phyloP scores from a whole-genome alignment of 64 coral and sea anemone species.

The Acropora yongei region DNA sequence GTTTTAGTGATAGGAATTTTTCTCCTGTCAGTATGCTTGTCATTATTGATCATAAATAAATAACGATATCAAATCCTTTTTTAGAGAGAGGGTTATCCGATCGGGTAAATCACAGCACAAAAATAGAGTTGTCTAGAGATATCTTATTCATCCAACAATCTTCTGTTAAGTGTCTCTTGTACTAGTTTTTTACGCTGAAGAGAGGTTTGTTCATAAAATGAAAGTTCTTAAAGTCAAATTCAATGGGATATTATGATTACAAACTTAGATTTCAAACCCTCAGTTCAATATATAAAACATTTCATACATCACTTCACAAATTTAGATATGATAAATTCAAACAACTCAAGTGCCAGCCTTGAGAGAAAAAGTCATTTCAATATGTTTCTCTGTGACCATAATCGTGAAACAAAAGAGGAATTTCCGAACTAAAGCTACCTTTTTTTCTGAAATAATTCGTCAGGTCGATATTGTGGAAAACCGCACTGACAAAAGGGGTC shows the following conservation, averaged over 20 bases:
- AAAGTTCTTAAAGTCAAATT: background rate
- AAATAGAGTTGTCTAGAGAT: background rate
- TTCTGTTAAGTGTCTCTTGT: no score
- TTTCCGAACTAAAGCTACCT: background rate
- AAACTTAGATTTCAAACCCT: background rate
- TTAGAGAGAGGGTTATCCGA: background rate
- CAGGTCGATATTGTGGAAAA: background rate
- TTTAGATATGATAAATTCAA: background rate
- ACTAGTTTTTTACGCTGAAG: background rate
- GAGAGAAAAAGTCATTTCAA: background rate
- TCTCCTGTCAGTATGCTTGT: background rate
- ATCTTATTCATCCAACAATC: no score
- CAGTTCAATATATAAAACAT: no score
- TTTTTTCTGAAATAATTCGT: background rate
- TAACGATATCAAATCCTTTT: background rate
- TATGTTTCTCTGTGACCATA: background rate
- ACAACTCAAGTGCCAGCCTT: background rate
- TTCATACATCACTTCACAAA: background rate
- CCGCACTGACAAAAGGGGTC: background rate
- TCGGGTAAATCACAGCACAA: background rate
- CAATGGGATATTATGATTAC: background rate
- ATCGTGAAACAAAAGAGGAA: background rate
- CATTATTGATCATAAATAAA: background rate
- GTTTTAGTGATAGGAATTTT: background rate
- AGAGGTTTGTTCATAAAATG: background rate